Evolutionary conservation across 2,888 invertebrate genomes (phyloP).

Genomic region (Prenolepis imparis): DNA sequence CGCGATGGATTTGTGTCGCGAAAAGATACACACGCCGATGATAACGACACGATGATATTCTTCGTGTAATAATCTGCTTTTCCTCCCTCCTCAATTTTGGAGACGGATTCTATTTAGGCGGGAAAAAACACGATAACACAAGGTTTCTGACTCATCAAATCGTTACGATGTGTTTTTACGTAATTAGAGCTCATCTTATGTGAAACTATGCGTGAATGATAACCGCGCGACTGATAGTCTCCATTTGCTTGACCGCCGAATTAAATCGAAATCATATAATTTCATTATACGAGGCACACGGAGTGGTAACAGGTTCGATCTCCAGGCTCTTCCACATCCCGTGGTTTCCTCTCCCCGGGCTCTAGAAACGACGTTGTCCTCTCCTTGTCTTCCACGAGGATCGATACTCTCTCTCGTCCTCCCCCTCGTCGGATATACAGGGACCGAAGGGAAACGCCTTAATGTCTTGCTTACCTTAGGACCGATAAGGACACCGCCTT

Average conservation of each 20-base stretch:
- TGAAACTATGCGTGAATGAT: neutral
- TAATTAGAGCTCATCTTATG: neutral
- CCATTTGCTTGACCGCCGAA: constrained; percentile 6
- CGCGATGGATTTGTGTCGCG: neutral
- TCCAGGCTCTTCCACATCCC: neutral
- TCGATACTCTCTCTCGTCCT: constrained; percentile 55
- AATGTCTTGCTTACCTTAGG: constrained; percentile 54
- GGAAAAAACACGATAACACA: neutral
- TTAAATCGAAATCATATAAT: constrained; percentile 40
- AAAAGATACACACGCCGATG: neutral
- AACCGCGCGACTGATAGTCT: neutral
- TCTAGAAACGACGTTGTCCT: constrained; percentile 33
- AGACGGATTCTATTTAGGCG: neutral
- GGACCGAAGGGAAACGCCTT: constrained; percentile 58
- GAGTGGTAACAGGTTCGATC: constrained; percentile 12
- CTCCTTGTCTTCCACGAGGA: constrained; percentile 41
- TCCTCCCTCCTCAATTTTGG: neutral
- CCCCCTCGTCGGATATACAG: constrained; percentile 21
- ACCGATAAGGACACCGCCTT: constrained; percentile 41
- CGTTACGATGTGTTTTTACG: neutral
- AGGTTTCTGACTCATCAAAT: neutral
- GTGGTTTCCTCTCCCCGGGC: constrained; percentile 12
- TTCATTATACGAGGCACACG: constrained; percentile 11
- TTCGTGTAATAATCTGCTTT: neutral
- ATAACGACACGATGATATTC: neutral